These are phyloP conservation scores for Neoniphon sammara DNA, from an alignment of 2,797 vertebrate species.

Conservation along the genomic window DNA sequence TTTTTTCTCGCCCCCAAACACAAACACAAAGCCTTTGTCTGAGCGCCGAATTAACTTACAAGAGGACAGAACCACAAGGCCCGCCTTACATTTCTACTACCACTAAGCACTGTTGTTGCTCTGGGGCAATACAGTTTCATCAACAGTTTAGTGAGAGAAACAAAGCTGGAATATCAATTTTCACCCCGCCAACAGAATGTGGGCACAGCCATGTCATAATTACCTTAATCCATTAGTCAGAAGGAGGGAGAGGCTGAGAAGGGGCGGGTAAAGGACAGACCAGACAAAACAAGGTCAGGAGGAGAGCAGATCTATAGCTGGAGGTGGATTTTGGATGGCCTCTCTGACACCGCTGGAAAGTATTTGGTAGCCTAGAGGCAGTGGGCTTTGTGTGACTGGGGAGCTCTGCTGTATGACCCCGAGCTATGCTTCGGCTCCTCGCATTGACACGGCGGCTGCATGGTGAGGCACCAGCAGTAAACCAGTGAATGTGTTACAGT, in stretches of 20 bases:
- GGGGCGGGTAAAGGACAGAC: slow-evolving; percentile 72
- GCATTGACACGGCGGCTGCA: slow-evolving; percentile 35
- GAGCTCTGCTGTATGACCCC: slow-evolving; percentile 35
- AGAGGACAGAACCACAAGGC: slow-evolving; percentile 31
- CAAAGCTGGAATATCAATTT: slow-evolving; percentile 91
- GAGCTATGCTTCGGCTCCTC: slow-evolving; percentile 35
- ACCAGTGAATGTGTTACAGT: slow-evolving; percentile 66
- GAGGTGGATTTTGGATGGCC: slow-evolving; percentile 64
- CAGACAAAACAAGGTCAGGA: slow-evolving; percentile 72
- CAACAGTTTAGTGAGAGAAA: slow-evolving; percentile 90
- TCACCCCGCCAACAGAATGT: slow-evolving; percentile 93
- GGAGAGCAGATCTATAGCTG: slow-evolving; percentile 63
- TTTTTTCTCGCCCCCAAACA: not conserved
- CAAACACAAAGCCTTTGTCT: slow-evolving; percentile 14
- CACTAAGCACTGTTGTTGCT: slow-evolving; percentile 35
- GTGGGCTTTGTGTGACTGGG: slow-evolving; percentile 40
- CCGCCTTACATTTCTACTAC: slow-evolving; percentile 36
- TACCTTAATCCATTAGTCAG: slow-evolving; percentile 93
- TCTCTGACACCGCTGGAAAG: slow-evolving; percentile 65
- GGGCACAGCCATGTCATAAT: slow-evolving; percentile 91
- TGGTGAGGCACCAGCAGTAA: slow-evolving; percentile 54
- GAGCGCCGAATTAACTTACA: slow-evolving; percentile 25
- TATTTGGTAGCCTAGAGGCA: slow-evolving; percentile 61
- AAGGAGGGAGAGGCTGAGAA: slow-evolving; percentile 80
- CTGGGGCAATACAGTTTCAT: slow-evolving; percentile 79